A percentile compares a stretch with the other conserved stretches of the same genome.
Conservation (phyloP, 2,797 vertebrate genomes). For the Avahi laniger region DNA sequence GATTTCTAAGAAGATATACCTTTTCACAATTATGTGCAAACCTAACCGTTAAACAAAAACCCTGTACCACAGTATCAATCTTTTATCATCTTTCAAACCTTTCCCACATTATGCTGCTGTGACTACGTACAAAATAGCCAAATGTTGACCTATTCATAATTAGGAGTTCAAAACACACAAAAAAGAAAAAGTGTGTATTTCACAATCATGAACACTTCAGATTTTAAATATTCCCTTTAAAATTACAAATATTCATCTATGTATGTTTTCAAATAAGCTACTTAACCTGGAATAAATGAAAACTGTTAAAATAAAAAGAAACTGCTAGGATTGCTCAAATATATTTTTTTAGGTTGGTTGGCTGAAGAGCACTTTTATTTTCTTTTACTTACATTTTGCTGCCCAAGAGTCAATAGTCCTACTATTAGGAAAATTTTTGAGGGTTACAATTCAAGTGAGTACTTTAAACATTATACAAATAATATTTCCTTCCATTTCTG, state of each 20-base stretch:
- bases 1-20: neutral
- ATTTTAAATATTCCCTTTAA: conserved; percentile 32
- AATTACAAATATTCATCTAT: neutral
- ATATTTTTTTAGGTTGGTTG: neutral
- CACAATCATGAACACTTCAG: neutral
- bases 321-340: neutral
- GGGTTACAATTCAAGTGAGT: neutral
- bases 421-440: neutral
- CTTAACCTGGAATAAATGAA: neutral
- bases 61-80: neutral
- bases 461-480: neutral
- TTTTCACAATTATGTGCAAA: conserved; percentile 27
- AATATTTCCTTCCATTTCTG: neutral
- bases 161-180: neutral
- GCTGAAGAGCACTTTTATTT: conserved; percentile 28
- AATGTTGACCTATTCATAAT: neutral
- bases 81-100: neutral
- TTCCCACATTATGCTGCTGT: neutral
- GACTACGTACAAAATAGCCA: neutral
- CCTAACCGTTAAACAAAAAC: neutral
- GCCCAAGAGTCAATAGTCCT: neutral
- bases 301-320: neutral
- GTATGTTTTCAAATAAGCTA: conserved; percentile 24
- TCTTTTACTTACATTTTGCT: conserved; percentile 38
- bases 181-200: neutral